Evolutionary conservation across 2,888 invertebrate genomes (phyloP).

Genomic region (Folsomia manolachei): DNA sequence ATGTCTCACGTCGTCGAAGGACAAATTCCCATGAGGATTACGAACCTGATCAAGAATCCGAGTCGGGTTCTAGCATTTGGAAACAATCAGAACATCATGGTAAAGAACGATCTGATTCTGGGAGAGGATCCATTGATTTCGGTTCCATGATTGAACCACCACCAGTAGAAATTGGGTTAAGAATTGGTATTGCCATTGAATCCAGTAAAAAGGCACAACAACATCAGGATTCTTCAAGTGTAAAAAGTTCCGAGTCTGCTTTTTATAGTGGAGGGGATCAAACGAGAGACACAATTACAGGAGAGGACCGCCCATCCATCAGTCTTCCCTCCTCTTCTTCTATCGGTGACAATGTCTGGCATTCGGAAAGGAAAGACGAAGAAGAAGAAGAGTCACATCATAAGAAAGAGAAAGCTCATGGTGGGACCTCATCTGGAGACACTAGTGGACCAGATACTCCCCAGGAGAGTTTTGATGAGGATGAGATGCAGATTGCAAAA

Average conservation of each 20-base stretch:
- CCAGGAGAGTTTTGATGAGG: constrained; percentile 67
- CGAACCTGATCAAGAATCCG: constrained; percentile 33
- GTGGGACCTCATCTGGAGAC: constrained; percentile 72
- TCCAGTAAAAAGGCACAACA: constrained; percentile 40
- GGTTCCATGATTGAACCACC: constrained; percentile 50
- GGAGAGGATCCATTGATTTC: constrained; percentile 41
- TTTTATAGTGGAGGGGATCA: constrained; percentile 49
- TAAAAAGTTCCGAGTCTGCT: constrained; percentile 50
- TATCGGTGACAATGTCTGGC: constrained; percentile 43
- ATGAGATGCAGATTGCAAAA: constrained; percentile 37
- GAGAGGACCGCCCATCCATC: constrained; percentile 43
- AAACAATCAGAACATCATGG: constrained; percentile 28
- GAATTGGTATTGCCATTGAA: constrained; percentile 43
- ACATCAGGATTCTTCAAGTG: constrained; percentile 44
- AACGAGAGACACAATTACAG: constrained; percentile 39
- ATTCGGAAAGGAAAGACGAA: constrained; percentile 36
- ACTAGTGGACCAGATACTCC: constrained; percentile 88
- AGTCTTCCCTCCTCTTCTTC: constrained; percentile 49
- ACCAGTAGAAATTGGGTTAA: constrained; percentile 39
- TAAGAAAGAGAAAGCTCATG: constrained; percentile 38
- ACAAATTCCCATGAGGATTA: constrained; percentile 47
- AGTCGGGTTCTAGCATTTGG: constrained; percentile 29
- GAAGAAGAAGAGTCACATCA: constrained; percentile 33
- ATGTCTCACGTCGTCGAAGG: constrained; percentile 48
- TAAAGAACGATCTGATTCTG: constrained; percentile 31